Evolutionary conservation across 2,888 invertebrate species (phyloP).

Genomic region (Leptogaster cylindrica): DNA sequence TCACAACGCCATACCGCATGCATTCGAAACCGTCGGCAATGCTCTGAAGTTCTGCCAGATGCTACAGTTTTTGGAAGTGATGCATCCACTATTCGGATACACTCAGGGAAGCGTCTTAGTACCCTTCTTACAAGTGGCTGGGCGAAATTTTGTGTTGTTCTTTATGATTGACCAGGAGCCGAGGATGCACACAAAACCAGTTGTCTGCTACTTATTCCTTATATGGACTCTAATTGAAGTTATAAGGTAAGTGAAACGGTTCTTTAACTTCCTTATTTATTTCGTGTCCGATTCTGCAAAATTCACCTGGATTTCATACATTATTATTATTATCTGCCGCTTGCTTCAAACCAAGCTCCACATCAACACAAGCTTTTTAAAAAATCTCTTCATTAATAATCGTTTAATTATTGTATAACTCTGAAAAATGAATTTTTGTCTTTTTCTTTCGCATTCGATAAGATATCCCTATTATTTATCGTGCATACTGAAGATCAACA

Average conservation of each 20-base stretch:
- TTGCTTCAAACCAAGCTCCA: no score
- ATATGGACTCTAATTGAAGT: constrained; percentile 85
- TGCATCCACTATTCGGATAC: constrained; percentile 89
- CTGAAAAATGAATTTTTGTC: neutral
- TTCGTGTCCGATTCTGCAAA: no score
- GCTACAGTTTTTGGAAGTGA: constrained; percentile 83
- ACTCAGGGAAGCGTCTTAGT: constrained; percentile 78
- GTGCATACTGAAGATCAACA: constrained; percentile 76
- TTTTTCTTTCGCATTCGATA: no score
- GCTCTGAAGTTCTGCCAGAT: constrained; percentile 83
- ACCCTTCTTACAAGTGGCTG: constrained; percentile 80
- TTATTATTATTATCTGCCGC: no score
- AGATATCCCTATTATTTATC: constrained; percentile 94
- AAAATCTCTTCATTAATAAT: no score
- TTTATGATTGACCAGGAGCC: constrained; percentile 83
- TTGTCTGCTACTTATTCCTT: constrained; percentile 85
- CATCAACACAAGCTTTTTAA: neutral
- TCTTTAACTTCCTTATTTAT: no score
- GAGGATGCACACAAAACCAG: constrained; percentile 84
- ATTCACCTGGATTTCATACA: no score
- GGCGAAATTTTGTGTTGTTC: constrained; percentile 80
- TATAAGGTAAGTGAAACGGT: constrained; percentile 73
- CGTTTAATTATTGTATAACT: no score
- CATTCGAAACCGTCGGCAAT: constrained; percentile 76
- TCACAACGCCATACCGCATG: constrained; percentile 70